A percentile compares a stretch with the other conserved stretches of the same genome.
phyloP scores from a whole-genome alignment of 2,888 invertebrate species.

The Parnassius smintheus region DNA sequence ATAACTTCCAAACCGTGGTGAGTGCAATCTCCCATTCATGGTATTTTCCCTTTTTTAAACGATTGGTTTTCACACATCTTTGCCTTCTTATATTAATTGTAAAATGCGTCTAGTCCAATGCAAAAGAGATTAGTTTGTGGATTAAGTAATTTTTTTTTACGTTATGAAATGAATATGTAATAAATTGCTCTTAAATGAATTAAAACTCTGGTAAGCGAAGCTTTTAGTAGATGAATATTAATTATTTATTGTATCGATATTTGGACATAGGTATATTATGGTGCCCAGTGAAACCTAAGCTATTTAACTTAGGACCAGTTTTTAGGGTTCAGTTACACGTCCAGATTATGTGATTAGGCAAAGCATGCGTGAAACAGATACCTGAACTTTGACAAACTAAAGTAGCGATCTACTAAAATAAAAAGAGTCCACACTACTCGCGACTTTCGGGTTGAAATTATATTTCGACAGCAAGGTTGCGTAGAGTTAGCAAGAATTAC shows the following conservation, averaged over 20 bases:
- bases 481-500: constrained; percentile 38
- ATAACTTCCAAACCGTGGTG: constrained; percentile 55
- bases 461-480: constrained; percentile 42
- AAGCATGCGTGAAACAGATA: constrained; percentile 73
- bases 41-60: constrained; percentile 42
- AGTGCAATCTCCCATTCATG: constrained; percentile 43
- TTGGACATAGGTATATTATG: constrained; percentile 49
- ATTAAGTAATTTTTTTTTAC: constrained; percentile 52
- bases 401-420: constrained; percentile 22
- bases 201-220: constrained; percentile 53
- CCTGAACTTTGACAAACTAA: constrained; percentile 58
- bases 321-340: constrained; percentile 76
- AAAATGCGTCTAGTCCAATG: constrained; percentile 79
- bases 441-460: constrained; percentile 7
- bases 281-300: constrained; percentile 48
- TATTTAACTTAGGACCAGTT: constrained; percentile 66
- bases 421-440: constrained; percentile 13
- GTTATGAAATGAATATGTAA: constrained; percentile 42
- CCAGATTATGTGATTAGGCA: constrained; percentile 75
- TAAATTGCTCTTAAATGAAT: constrained; percentile 44
- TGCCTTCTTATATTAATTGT: constrained; percentile 76
- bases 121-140: constrained; percentile 76
- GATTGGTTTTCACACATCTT: constrained; percentile 75
- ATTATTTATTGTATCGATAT: constrained; percentile 46
- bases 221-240: constrained; percentile 48